Evolutionary conservation across 2,888 invertebrate species (phyloP).

Genomic region (Phortica magna): DNA sequence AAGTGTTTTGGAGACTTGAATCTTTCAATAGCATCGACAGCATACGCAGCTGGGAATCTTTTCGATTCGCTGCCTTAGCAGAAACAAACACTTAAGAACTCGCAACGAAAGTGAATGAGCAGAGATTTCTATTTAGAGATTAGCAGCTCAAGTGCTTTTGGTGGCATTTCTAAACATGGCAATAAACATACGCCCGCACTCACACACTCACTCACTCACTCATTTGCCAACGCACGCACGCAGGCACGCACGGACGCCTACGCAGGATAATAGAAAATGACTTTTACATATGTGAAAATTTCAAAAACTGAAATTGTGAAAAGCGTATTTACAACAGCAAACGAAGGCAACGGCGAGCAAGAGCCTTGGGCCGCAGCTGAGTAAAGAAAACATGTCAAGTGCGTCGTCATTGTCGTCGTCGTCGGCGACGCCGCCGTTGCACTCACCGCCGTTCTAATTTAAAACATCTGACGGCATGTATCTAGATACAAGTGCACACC

Average conservation of each 20-base stretch:
- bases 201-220: conserved; percentile 13
- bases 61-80: background rate
- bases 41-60: conserved; percentile 32
- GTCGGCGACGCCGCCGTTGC: conserved; percentile 24
- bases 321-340: background rate
- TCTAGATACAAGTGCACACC: conserved; percentile 5
- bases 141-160: conserved; percentile 36
- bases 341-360: background rate
- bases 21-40: conserved; percentile 68
- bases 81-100: conserved; percentile 18
- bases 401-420: background rate
- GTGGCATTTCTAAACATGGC: conserved; percentile 14
- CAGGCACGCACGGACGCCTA: conserved; percentile 41
- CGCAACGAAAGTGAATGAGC: conserved; percentile 11
- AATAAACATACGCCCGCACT: conserved; percentile 40
- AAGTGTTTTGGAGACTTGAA: background rate
- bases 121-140: conserved; percentile 67
- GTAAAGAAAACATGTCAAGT: conserved; percentile 39
- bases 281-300: background rate
- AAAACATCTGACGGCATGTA: background rate
- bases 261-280: conserved; percentile 34
- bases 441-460: background rate
- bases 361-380: conserved; percentile 15
- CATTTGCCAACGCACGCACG: conserved; percentile 14
- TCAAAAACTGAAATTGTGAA: background rate